These are phyloP conservation scores for Paradoxurus hermaphroditus DNA, from an alignment of 2,113 vertebrate species.

Conservation along the genomic window DNA sequence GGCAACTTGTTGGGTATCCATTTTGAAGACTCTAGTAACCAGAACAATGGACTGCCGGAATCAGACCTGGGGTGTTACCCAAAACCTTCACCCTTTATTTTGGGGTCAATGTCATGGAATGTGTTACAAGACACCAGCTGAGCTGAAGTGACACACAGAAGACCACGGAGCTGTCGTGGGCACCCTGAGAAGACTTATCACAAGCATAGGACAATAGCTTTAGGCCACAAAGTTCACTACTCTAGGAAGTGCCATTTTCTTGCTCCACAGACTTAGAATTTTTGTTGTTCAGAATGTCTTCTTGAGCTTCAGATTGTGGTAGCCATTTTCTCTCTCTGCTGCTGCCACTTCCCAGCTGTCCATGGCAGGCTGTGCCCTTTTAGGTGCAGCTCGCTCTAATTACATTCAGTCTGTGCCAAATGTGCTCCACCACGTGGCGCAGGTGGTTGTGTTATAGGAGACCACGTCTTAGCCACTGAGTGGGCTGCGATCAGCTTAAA, in stretches of 20 bases:
- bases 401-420: not conserved
- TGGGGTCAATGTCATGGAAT: not conserved
- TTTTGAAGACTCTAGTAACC: not conserved
- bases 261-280: not conserved
- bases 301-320: not conserved
- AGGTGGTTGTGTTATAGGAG: not conserved
- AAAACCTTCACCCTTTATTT: not conserved
- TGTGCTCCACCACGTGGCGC: not conserved
- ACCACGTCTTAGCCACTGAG: not conserved
- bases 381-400: not conserved
- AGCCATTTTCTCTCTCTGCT: not conserved
- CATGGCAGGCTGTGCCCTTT: accelerated
- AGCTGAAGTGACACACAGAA: not conserved
- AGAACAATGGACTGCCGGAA: not conserved
- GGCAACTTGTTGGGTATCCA: accelerated
- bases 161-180: accelerated
- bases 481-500: not conserved
- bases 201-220: not conserved
- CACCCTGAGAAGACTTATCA: not conserved
- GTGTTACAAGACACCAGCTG: not conserved
- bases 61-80: not conserved
- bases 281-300: not conserved
- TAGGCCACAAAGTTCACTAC: not conserved
- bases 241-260: not conserved
- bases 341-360: not conserved